phyloP scores from a whole-genome alignment of 2,113 vertebrate genomes.

The Nesoenas mayeri region DNA sequence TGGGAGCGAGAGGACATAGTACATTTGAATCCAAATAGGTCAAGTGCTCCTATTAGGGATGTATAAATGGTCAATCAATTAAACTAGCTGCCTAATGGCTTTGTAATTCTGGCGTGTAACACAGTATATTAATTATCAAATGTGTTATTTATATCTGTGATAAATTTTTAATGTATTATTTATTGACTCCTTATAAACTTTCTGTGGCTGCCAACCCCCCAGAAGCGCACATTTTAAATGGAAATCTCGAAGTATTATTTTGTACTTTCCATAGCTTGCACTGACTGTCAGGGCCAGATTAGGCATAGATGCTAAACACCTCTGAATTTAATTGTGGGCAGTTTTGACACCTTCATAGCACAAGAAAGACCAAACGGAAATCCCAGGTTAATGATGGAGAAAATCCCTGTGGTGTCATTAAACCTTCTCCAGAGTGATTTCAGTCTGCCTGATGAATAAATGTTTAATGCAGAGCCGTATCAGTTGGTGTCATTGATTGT shows the following conservation, averaged over 20 bases:
- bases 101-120: background rate
- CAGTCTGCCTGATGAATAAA: constrained; percentile 5
- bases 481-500: constrained; percentile 17
- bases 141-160: background rate
- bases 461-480: constrained; percentile 13
- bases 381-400: constrained; percentile 39
- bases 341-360: background rate
- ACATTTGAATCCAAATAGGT: background rate
- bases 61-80: background rate
- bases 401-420: constrained; percentile 32
- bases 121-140: background rate
- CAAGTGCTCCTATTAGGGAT: background rate
- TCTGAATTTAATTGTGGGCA: background rate
- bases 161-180: background rate
- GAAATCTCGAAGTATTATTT: background rate
- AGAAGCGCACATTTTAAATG: background rate
- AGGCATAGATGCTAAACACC: background rate
- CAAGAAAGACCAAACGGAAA: background rate
- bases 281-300: background rate
- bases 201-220: background rate
- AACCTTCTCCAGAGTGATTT: background rate
- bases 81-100: background rate
- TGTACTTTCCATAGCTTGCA: background rate
- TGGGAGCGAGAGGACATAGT: background rate
- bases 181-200: background rate